Percentiles rank a stretch among this genome's conserved stretches.
Evolutionary conservation across 1,140 invertebrate genomes (phyloP).

Genomic region (Tetramorium simillimum): DNA sequence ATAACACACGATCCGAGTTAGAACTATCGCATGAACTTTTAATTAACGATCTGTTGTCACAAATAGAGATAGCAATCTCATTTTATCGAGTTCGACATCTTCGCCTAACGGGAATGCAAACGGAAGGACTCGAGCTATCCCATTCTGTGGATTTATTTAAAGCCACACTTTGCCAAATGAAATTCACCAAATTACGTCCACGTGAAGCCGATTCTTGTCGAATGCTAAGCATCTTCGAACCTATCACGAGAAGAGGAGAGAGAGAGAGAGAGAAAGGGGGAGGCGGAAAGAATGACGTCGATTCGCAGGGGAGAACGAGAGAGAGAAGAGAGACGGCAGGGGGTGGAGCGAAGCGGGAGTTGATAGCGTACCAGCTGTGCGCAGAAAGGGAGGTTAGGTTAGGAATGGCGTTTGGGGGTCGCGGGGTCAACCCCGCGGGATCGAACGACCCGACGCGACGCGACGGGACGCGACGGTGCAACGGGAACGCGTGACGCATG

Average conservation of each 20-base stretch:
- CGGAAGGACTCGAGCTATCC: not conserved
- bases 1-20: not conserved
- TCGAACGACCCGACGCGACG: slow-evolving; percentile 61
- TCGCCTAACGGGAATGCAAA: not conserved
- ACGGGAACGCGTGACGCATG: too few species aligned
- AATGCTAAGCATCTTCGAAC: not conserved
- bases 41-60: not conserved
- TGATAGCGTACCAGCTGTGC: slow-evolving; percentile 80
- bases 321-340: not conserved
- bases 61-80: not conserved
- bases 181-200: not conserved
- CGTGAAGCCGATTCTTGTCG: not conserved
- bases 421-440: slow-evolving; percentile 72
- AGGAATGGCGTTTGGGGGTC: slow-evolving; percentile 76
- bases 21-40: not conserved
- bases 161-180: not conserved
- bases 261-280: not conserved
- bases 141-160: not conserved
- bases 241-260: not conserved
- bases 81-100: not conserved
- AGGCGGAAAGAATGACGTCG: slow-evolving; percentile 20
- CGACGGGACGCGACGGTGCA: not conserved
- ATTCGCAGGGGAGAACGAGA: slow-evolving; percentile 16
- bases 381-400: slow-evolving; percentile 76
- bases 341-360: slow-evolving; percentile 46